phyloP scores from a whole-genome alignment of 2,797 vertebrate genomes.

The Etheostoma perlongum region DNA sequence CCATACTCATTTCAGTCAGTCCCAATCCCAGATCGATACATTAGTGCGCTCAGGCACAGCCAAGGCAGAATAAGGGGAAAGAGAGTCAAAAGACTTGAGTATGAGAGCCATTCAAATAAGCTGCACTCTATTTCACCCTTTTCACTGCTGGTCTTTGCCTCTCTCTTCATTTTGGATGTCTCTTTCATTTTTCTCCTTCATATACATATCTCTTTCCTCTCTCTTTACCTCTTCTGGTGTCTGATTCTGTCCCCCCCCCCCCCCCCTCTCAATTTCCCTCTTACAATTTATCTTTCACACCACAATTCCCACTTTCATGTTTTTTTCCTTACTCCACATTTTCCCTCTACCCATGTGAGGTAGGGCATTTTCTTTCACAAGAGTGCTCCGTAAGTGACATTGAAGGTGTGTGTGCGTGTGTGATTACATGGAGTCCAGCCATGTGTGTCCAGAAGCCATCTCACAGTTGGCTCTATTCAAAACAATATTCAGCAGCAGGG shows the following conservation, averaged over 20 bases:
- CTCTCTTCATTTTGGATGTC: constrained; percentile 54
- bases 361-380: constrained; percentile 56
- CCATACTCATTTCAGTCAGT: constrained; percentile 30
- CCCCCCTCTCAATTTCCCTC: constrained; percentile 33
- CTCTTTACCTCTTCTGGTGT: constrained; percentile 33
- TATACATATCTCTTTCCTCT: constrained; percentile 33
- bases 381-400: constrained; percentile 39
- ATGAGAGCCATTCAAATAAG: constrained; percentile 65
- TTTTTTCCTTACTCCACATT: constrained; percentile 25
- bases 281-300: constrained; percentile 35
- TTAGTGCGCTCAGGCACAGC: constrained; percentile 45
- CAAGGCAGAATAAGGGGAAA: constrained; percentile 50
- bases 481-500: constrained; percentile 67
- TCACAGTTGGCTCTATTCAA: constrained; percentile 65
- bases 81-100: constrained; percentile 52
- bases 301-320: constrained; percentile 37
- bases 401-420: constrained; percentile 24
- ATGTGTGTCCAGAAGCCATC: constrained; percentile 64
- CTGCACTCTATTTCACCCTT: constrained; percentile 68
- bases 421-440: constrained; percentile 26
- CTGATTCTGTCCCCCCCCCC: constrained; percentile 29
- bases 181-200: constrained; percentile 59
- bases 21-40: constrained; percentile 48
- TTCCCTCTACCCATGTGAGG: constrained; percentile 52
- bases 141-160: constrained; percentile 45